Base-by-base conservation (phyloP, 2,888 invertebrate species). In the Lycia hirtaria region DNA sequence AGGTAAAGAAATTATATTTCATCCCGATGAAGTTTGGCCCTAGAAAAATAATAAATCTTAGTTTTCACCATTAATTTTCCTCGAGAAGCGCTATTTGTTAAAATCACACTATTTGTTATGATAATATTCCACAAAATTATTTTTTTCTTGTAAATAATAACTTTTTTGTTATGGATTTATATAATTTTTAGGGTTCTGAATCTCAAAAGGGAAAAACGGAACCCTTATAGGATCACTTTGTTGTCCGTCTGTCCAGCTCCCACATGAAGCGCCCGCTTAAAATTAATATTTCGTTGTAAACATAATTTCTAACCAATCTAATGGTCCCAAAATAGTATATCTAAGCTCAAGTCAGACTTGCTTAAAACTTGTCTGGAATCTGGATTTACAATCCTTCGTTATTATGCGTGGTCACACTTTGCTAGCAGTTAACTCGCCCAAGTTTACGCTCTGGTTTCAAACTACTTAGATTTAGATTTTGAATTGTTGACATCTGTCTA, bases 321-420 rank as follows among this genome's bases (percentile, higher is more conserved):
- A 17, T 26, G 17, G 26, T 41, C 15, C 28, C 17, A 1, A 3
- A 15, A 4, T 10, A 20, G n/a, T n/a, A 20, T 14, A 12, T 20
- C 22, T 20, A 2, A 1, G 38, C 38, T 38, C 7, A 20, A 12
- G 17, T 30, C 17, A 2, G 43, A 19, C 43, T 44, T 30, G 55
- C 41, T 62, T 38, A 14, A 26, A 48, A 55, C 50, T 56, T 45
- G 20, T 38, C 30, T 44, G 32, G 44, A 41, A 41, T 19, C 30
- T 28, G 19, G 3, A 28, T 5, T 59, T 55, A 35, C 1, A 19
- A 65, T 57, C 53, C 55, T 43, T 59, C 20, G 62, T 64, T 64
- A 56, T 6, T 67, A 67, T 67, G 64, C 64, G 48, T 38, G 51
- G 57, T 56, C 67, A 66, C 57, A 52, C 33, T 12, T 30, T 20